Conservation (phyloP, 2,888 invertebrate species). For the Tiphia femorata region DNA sequence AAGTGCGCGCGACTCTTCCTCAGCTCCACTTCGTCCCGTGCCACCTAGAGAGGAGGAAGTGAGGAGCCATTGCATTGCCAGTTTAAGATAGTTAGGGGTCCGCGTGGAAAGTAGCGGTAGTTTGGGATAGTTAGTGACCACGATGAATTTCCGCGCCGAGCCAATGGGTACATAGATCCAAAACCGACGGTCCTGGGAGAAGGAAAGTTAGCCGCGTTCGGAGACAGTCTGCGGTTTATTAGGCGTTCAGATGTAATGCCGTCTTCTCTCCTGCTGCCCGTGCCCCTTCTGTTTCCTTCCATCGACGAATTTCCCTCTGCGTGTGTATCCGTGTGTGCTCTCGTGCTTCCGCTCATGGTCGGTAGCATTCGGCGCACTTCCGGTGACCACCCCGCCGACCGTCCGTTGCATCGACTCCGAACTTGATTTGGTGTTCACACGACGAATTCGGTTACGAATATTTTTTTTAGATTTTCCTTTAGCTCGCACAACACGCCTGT, state of each 20-base stretch:
- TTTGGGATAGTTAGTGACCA: slow-evolving; percentile 55
- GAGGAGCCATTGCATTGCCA: slow-evolving; percentile 34
- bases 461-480: neutral
- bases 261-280: neutral
- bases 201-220: slow-evolving; percentile 40
- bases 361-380: neutral
- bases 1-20: neutral
- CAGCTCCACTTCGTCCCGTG: neutral
- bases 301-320: neutral
- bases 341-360: neutral
- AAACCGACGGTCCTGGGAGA: slow-evolving; percentile 30
- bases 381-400: too few species aligned
- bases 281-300: neutral
- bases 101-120: slow-evolving; percentile 43
- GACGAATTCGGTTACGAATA: too few species aligned
- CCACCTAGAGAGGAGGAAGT: neutral
- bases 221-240: slow-evolving; percentile 45
- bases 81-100: slow-evolving; percentile 53
- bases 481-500: neutral
- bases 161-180: slow-evolving; percentile 38
- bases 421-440: too few species aligned
- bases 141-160: slow-evolving; percentile 52
- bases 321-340: neutral
- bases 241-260: slow-evolving; percentile 24
- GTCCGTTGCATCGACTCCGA: too few species aligned